Percentiles rank a stretch among this genome's conserved stretches.
Evolutionary conservation across 1,140 invertebrate genomes (phyloP).

Genomic region (Holotrichia oblita): DNA sequence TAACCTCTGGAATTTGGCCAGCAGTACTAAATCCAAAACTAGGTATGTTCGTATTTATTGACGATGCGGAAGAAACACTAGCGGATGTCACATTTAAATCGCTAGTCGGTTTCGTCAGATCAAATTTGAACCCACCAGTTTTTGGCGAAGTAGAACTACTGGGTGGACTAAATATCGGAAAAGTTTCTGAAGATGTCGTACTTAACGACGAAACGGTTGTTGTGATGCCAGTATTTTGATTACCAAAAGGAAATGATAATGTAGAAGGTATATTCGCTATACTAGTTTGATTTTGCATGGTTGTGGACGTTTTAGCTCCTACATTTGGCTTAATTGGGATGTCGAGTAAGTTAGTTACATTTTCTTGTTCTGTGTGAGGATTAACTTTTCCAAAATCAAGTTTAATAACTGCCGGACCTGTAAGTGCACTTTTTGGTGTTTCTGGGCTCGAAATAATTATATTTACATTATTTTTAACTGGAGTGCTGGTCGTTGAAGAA

Average conservation of each 20-base stretch:
- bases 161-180: not conserved
- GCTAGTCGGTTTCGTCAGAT: slow-evolving; percentile 14
- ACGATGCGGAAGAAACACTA: not conserved
- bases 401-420: not conserved
- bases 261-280: not conserved
- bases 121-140: slow-evolving; percentile 39
- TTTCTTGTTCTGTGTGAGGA: not conserved
- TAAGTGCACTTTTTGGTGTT: not conserved
- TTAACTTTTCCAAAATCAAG: slow-evolving; percentile 11
- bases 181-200: not conserved
- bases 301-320: not conserved
- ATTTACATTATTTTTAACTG: not conserved
- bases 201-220: not conserved
- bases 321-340: too few relatives aligned
- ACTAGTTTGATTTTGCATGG: not conserved
- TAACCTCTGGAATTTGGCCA: not conserved
- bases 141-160: not conserved
- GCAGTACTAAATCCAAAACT: not conserved
- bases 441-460: not conserved
- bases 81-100: not conserved
- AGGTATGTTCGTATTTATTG: not conserved
- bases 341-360: not conserved
- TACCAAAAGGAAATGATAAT: not conserved
- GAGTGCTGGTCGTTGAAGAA: not conserved
- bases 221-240: not conserved